Conservation (phyloP, 2,113 vertebrate genomes). For the Thamnaconus septentrionalis region DNA sequence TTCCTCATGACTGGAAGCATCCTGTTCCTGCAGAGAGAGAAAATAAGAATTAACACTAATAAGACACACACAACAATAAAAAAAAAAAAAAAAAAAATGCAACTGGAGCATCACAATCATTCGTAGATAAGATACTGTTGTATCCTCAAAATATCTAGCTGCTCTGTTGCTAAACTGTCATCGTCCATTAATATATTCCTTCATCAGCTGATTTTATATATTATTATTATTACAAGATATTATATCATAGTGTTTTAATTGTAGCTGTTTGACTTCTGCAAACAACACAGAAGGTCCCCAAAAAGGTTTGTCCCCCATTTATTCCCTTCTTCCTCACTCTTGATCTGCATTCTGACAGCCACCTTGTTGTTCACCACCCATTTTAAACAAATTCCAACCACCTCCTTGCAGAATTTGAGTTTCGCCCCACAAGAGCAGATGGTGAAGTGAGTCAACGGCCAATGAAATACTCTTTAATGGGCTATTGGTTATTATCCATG, state of each 20-base stretch:
- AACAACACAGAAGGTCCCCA: neutral
- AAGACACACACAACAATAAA: neutral
- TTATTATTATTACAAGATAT: no score
- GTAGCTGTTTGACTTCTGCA: conserved; percentile 5
- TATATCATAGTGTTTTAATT: no score
- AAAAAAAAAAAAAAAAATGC: neutral
- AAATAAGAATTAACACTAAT: neutral
- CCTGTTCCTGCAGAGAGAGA: conserved; percentile 20
- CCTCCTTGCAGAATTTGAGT: conserved; percentile 11
- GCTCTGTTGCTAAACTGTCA: no score
- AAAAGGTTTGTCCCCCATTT: neutral
- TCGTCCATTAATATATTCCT: no score
- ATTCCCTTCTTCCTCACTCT: neutral
- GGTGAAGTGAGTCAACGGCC: conserved; percentile 29
- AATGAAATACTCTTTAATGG: conserved; percentile 26
- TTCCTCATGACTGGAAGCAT: conserved; percentile 49
- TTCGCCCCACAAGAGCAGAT: conserved; percentile 30
- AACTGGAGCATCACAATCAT: neutral
- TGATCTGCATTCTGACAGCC: neutral
- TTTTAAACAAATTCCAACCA: neutral
- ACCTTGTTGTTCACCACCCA: neutral
- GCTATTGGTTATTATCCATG: conserved; percentile 26
- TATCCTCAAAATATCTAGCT: no score
- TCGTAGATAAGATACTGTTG: no score
- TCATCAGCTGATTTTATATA: no score